Percentiles rank a stretch among this genome's conserved stretches.
Evolutionary conservation across 2,888 invertebrate genomes (phyloP).

Genomic region (Lasioglossum villosulum): DNA sequence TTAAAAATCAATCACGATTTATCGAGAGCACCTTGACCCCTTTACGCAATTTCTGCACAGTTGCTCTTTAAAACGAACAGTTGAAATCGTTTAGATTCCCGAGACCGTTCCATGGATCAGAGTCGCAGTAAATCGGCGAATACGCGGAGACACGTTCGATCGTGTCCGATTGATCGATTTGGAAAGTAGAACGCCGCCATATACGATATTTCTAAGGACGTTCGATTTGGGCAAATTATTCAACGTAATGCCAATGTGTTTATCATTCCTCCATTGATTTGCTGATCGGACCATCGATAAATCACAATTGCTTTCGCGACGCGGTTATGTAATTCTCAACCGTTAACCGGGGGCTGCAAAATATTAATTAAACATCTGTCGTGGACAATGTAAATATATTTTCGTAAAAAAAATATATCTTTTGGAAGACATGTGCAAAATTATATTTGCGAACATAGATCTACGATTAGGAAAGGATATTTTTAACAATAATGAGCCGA

Average conservation of each 20-base stretch:
- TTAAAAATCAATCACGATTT: slow-evolving; percentile 30
- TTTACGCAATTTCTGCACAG: slow-evolving; percentile 22
- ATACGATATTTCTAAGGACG: slow-evolving; percentile 36
- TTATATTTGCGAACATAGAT: background rate
- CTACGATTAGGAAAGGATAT: background rate
- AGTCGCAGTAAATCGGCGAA: slow-evolving; percentile 12
- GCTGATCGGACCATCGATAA: slow-evolving; percentile 7
- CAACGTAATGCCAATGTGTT: background rate
- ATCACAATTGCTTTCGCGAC: slow-evolving; percentile 19
- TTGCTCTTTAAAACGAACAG: slow-evolving; percentile 23
- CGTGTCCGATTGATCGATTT: slow-evolving; percentile 39
- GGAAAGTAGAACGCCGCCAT: slow-evolving; percentile 50
- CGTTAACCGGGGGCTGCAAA: background rate
- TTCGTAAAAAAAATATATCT: too few relatives aligned
- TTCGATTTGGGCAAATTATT: slow-evolving; percentile 29
- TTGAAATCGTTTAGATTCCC: slow-evolving; percentile 7
- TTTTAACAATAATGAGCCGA: too few relatives aligned
- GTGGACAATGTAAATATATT: background rate
- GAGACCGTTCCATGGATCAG: slow-evolving; percentile 33
- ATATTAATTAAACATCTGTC: background rate
- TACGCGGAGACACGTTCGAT: background rate
- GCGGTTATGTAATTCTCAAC: background rate
- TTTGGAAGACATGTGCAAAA: too few relatives aligned
- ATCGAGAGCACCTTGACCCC: slow-evolving; percentile 39
- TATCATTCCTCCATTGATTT: slow-evolving; percentile 5